Conservation (phyloP, 2,888 invertebrate species). For the Lasioglossum villosulum region DNA sequence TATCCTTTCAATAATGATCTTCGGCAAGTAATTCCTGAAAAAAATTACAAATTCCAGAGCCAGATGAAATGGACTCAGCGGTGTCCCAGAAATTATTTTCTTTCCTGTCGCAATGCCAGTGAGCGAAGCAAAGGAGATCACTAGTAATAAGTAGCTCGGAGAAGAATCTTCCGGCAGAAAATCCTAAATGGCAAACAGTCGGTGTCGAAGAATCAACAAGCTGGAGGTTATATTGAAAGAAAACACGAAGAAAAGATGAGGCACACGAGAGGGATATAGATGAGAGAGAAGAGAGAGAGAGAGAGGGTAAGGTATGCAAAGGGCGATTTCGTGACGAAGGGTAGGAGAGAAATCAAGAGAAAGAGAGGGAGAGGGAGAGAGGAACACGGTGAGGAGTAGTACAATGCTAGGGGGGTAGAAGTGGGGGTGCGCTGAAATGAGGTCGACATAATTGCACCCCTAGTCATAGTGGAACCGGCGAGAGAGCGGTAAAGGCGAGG, state of each 20-base stretch:
- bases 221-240: slow-evolving; percentile 18
- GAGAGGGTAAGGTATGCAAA: slow-evolving; percentile 17
- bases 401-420: slow-evolving; percentile 67
- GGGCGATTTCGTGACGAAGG: slow-evolving; percentile 15
- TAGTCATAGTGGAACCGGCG: slow-evolving; percentile 76
- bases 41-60: background rate
- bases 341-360: background rate
- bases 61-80: background rate
- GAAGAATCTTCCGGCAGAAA: background rate
- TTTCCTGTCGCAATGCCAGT: background rate
- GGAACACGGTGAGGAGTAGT: slow-evolving; percentile 43
- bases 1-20: background rate
- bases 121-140: background rate
- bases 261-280: background rate
- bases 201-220: slow-evolving; percentile 26
- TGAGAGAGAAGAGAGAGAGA: background rate
- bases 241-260: slow-evolving; percentile 7
- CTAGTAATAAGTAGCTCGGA: slow-evolving; percentile 3
- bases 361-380: slow-evolving; percentile 4
- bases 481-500: slow-evolving; percentile 45
- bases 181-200: background rate
- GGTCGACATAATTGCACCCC: slow-evolving; percentile 82
- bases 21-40: background rate
- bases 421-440: slow-evolving; percentile 80
- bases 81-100: slow-evolving; percentile 4